Conservation (phyloP, 1,140 invertebrate genomes). For the Eubasilissa regina region DNA sequence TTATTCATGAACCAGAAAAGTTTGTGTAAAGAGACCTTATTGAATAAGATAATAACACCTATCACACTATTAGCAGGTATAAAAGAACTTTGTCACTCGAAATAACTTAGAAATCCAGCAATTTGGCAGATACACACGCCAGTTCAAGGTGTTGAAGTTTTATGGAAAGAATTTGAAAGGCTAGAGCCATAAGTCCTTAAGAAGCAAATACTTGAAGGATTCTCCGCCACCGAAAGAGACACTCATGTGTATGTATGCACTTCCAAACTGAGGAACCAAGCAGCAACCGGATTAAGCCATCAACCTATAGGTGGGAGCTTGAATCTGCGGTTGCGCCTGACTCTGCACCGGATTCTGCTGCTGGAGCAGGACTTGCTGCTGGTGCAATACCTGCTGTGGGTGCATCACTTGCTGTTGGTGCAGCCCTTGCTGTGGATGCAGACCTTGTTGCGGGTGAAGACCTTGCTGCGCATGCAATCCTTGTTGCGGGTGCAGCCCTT, state of each 20-base stretch:
- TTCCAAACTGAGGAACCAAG: not conserved
- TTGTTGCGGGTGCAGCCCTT: slow-evolving; percentile 58
- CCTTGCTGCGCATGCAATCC: slow-evolving; percentile 61
- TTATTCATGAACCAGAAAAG: not conserved
- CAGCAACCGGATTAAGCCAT: slow-evolving; percentile 31
- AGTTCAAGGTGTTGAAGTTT: not conserved
- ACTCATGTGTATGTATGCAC: not conserved
- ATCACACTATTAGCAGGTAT: slow-evolving; percentile 42
- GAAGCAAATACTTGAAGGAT: slow-evolving; percentile 52
- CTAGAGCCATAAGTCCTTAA: slow-evolving; percentile 53
- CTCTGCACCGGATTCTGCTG: slow-evolving; percentile 56
- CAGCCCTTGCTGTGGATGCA: slow-evolving; percentile 59
- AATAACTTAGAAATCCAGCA: slow-evolving; percentile 33
- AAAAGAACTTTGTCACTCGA: slow-evolving; percentile 21
- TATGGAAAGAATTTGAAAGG: slow-evolving; percentile 43
- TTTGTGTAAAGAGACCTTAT: slow-evolving; percentile 43
- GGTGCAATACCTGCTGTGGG: slow-evolving; percentile 58
- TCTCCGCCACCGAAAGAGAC: slow-evolving; percentile 4
- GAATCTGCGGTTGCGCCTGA: slow-evolving; percentile 60
- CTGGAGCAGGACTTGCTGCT: slow-evolving; percentile 60
- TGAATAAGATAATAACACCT: slow-evolving; percentile 54
- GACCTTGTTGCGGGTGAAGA: slow-evolving; percentile 56
- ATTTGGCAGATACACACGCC: not conserved
- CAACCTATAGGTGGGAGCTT: slow-evolving; percentile 48
- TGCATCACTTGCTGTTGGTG: slow-evolving; percentile 56